Conservation (phyloP, 2,113 vertebrate genomes). For the Oceanodroma tethys region DNA sequence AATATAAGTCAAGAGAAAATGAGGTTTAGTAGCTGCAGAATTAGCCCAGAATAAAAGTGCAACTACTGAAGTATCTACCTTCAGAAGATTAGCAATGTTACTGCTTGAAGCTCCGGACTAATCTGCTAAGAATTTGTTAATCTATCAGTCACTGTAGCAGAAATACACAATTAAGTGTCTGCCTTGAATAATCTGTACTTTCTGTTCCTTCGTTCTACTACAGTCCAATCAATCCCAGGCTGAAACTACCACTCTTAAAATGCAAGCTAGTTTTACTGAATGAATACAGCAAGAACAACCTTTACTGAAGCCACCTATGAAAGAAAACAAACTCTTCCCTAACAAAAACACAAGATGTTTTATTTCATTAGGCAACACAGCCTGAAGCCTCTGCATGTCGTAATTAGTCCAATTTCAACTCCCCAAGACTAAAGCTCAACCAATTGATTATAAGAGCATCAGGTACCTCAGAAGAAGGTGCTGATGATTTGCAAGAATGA, state of each 20-base stretch:
- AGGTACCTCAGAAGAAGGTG: not conserved
- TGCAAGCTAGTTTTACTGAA: not conserved
- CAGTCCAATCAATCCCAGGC: not conserved
- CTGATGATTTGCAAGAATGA: not conserved
- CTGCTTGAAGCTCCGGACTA: not conserved
- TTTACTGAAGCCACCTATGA: not conserved
- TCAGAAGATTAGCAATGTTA: not conserved
- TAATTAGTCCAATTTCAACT: not conserved
- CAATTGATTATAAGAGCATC: not conserved
- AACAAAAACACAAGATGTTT: not conserved
- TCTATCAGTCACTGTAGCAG: not conserved
- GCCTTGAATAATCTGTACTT: not conserved
- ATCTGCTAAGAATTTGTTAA: not conserved
- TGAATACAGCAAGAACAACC: not conserved
- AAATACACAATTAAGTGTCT: not conserved
- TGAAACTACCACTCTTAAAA: not conserved
- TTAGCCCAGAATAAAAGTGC: not conserved
- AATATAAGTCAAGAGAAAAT: not conserved
- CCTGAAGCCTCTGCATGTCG: not conserved
- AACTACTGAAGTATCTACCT: not conserved
- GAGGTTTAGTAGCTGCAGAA: not conserved
- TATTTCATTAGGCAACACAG: not conserved
- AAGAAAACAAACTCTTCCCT: not conserved
- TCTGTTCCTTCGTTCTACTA: not conserved
- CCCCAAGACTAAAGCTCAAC: not conserved